phyloP scores from a whole-genome alignment of 2,888 invertebrate genomes.

The Exocentrus adspersus region DNA sequence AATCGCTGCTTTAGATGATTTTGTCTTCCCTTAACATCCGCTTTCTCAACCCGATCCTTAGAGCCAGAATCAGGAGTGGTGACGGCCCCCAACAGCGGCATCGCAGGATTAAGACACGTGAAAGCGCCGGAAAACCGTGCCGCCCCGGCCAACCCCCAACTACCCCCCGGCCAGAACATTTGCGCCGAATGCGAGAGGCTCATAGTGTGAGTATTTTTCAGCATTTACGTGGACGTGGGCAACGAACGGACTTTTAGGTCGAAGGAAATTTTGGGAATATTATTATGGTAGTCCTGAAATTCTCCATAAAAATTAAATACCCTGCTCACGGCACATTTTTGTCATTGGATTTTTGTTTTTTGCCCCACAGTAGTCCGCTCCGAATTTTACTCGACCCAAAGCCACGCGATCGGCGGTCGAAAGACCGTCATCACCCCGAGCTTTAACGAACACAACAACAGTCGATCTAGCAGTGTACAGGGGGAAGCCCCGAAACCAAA shows the following conservation, averaged over 20 bases:
- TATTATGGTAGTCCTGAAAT: too few relatives aligned
- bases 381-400: slow-evolving; percentile 80
- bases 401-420: slow-evolving; percentile 78
- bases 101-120: slow-evolving; percentile 77
- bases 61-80: slow-evolving; percentile 65
- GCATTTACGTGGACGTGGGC: neutral
- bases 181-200: slow-evolving; percentile 97
- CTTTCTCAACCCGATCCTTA: slow-evolving; percentile 30
- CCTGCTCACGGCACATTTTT: neutral
- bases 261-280: too few relatives aligned
- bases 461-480: slow-evolving; percentile 47
- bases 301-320: too few relatives aligned
- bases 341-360: slow-evolving; percentile 32
- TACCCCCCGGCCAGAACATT: slow-evolving; percentile 90
- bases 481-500: slow-evolving; percentile 54
- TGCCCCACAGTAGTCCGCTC: slow-evolving; percentile 58
- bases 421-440: slow-evolving; percentile 71
- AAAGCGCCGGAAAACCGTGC: slow-evolving; percentile 74
- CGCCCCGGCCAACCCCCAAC: slow-evolving; percentile 74
- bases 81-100: slow-evolving; percentile 62
- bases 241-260: neutral
- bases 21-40: slow-evolving; percentile 3
- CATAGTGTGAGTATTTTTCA: slow-evolving; percentile 86
- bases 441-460: slow-evolving; percentile 60
- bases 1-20: slow-evolving; percentile 2